Conservation (phyloP, 92 coral and sea anemone genomes). For the Palythoa grandiflora region DNA sequence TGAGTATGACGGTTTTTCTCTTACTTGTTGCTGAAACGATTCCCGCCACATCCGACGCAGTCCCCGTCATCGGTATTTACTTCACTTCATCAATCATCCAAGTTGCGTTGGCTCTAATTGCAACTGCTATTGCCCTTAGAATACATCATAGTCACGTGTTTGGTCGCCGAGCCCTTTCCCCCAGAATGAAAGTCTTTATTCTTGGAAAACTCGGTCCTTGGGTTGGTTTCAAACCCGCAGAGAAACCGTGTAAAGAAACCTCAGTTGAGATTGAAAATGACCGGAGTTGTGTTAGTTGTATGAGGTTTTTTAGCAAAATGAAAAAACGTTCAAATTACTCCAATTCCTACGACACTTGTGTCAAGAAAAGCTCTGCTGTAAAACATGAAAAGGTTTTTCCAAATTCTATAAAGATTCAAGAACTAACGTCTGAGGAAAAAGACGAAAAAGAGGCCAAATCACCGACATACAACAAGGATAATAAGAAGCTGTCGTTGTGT, state of each 20-base stretch:
- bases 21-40: slow-evolving; percentile 86
- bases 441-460: not conserved
- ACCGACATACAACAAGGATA: slow-evolving; percentile 28
- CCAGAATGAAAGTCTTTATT: slow-evolving; percentile 54
- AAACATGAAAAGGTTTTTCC: not conserved
- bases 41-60: slow-evolving; percentile 90
- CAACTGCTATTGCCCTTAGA: slow-evolving; percentile 85
- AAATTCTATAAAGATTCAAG: not conserved
- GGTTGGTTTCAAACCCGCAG: slow-evolving; percentile 36
- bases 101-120: slow-evolving; percentile 85
- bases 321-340: not conserved
- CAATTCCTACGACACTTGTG: slow-evolving; percentile 1
- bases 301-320: slow-evolving; percentile 22
- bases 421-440: not conserved
- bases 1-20: slow-evolving; percentile 89
- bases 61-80: slow-evolving; percentile 89
- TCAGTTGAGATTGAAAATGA: not conserved
- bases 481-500: not conserved
- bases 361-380: not conserved
- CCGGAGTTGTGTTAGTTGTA: slow-evolving; percentile 4
- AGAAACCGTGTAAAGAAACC: not conserved
- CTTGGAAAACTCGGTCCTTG: slow-evolving; percentile 72
- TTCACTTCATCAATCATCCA: slow-evolving; percentile 86
- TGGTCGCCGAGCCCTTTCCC: slow-evolving; percentile 64
- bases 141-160: slow-evolving; percentile 78